Conservation (phyloP, 2,888 invertebrate genomes). For the Apodemia hepburni region DNA sequence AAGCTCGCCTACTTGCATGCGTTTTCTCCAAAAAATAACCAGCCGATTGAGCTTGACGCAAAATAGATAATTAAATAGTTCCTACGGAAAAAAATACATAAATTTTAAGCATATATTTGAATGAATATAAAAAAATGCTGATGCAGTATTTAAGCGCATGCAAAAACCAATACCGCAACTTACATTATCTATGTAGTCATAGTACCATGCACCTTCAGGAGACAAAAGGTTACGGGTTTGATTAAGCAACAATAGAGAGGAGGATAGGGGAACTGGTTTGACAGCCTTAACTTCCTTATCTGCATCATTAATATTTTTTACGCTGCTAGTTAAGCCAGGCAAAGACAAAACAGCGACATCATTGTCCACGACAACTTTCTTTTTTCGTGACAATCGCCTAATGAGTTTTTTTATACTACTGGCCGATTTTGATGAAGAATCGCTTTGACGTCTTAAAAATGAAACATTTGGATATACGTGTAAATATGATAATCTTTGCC, state of each 20-base stretch:
- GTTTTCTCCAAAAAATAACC: too few species aligned
- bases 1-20: too few species aligned
- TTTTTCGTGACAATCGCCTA: constrained; percentile 49
- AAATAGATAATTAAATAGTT: too few species aligned
- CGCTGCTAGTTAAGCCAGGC: constrained; percentile 55
- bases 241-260: constrained; percentile 58
- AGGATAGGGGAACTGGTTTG: constrained; percentile 55
- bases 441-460: constrained; percentile 43
- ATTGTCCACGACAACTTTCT: constrained; percentile 43
- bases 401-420: constrained; percentile 49
- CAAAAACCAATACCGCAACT: constrained; percentile 57
- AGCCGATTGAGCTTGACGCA: too few species aligned
- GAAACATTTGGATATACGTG: constrained; percentile 60
- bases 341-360: constrained; percentile 62
- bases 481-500: constrained; percentile 59
- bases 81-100: too few species aligned
- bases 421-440: constrained; percentile 46
- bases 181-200: constrained; percentile 72
- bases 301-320: constrained; percentile 52
- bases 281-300: constrained; percentile 59
- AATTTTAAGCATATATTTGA: not conserved
- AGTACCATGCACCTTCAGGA: constrained; percentile 73
- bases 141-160: constrained; percentile 36
- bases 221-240: constrained; percentile 57
- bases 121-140: constrained; percentile 30